Evolutionary conservation across 2,888 invertebrate species (phyloP), one percentile per base, ranked within the genome.

Genomic region (Mimachlamys varia): DNA sequence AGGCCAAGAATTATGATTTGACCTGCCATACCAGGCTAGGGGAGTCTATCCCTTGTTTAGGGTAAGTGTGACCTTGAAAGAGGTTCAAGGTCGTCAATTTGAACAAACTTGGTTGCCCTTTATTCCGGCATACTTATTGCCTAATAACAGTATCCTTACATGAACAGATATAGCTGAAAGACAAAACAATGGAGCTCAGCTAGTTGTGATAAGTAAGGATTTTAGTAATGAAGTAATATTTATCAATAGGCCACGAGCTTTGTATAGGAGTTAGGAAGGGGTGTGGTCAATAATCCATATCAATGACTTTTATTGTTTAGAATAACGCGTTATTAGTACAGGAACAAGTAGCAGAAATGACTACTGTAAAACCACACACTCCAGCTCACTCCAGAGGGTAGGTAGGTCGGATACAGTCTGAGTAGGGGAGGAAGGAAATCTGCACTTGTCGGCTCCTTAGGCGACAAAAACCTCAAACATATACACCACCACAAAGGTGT

Each of bases 401-500:
- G 76, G 27, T 27, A 22, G 27, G 7, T 76, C 76, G 76, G 76
- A 76, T 76, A 76, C 33, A 27, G 76, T 33, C 76, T 76, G 76
- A 76, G 76, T 76, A n/a, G n/a, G n/a, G 76, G 76, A 76, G 33
- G 27, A 44, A 33, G 76, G 76, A 76, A 76, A 22, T 27, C 33
- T 33, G 33, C 33, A 76, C 76, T 76, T 76, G 76, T 76, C 76
- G 33, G 27, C 76, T 76, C 76, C 76, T 76, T 22, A 33, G 33
- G 33, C 33, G 76, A 76, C 76, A 76, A 76, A 76, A 53, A 53
- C 53, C 53, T 53, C 53, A 53, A 17, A 76, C 76, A 27, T 76
- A 33, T 76, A 76, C 76, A 76, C 76, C 27, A 27, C 27, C 33
- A 76, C 76, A 76, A n/a, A 76, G 76, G 76, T 76, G 76, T 76